Base-by-base conservation (phyloP, 2,888 invertebrate species). In the Conchocele bisecta region DNA sequence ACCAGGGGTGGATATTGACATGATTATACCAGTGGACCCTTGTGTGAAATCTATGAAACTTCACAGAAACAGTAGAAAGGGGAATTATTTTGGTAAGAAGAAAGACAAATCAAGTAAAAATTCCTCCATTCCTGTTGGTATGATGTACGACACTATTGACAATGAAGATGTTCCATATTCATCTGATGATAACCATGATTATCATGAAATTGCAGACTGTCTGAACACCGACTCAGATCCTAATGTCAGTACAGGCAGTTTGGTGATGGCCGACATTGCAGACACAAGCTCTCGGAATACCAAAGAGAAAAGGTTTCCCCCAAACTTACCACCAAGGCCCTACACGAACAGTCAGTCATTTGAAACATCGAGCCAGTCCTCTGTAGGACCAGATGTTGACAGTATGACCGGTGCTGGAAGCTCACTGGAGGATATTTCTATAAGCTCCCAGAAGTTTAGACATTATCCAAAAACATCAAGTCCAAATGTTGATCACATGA, bases 141-240 rank as follows among this genome's bases (percentile, higher is more conserved):
- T 65, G 29, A 66, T 69, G 9, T 79, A 82, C 60, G 65, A 77
- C 57, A 67, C 59, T 33, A 79, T 82, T 41, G 50, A 69, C 28
- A 69, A 74, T 66, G 69, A 58, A 11, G 65, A 68, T 15, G 17
- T 44, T 37, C 42, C 31, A 7, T 65, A 56, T 26, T 65, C 66
- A 3, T 68, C 66, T 37, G 69, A 67, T 51, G 75, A 63, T 13
- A 79, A 82, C 35, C 79, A 83, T 69, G 83, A 83, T 53, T 85
- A 86, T 74, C 84, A 82, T 57, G 84, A 86, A 65, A 87, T 83
- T 57, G 75, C 82, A 5, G 83, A 84, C 64, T 20, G 24, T 42
- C 48, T 39, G 57, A 37, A 42, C 64, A 46, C 26, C 28, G 17
- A 29, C 7, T 29, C 26, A 54, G 20, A n/a, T 31, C 20, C 13